Base-by-base conservation (phyloP, 2,888 invertebrate genomes). In the Diaprepes abbreviatus region DNA sequence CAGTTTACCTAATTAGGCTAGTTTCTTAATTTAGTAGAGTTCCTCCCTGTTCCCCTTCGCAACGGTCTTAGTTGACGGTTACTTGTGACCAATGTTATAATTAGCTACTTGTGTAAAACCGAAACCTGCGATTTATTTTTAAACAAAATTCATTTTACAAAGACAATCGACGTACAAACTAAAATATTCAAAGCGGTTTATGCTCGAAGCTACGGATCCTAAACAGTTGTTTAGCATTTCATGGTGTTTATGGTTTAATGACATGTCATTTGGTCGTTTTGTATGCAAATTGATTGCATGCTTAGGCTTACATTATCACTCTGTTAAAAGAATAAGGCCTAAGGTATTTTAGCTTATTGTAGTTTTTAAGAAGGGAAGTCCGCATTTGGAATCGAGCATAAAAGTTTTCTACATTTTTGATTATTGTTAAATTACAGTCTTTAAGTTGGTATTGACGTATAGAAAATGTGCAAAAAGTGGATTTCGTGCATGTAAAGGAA, bases 221-320 rank as follows among this genome's bases (percentile, higher is more conserved):
- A 73, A 78, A 74, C 80, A 80, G 79, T 76, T 79, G 79, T 78
- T 74, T 74, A 70, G 75, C 77, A 77, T 75, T 75, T 74, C 73
- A 70, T 63, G 50, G 73, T 74, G 76, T 78, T 76, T 77, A 78
- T 73, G 67, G 66, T 59, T 28, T 50, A 50, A 50, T 50, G 48
- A 50, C 67, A 76, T 76, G 71, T 69, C 71, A 80, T 79, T 78
- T 76, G 63, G 74, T 59, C 72, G 78, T 80, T 77, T 69, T 70
- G 63, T 75, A 80, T 79, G 79, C 75, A 79, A 79, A 79, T 80
- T 76, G 79, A 79, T 80, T 77, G 75, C 73, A 71, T 76, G 76
- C 76, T 74, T 76, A 74, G 77, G 73, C 71, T 75, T 72, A 74
- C 75, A 79, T 65, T 65, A 60, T 65, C 65, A 65, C 65, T 65